Percentiles rank a stretch among this genome's conserved stretches.
Evolutionary conservation across 2,113 vertebrate genomes (phyloP).

Genomic region (Callithrix jacchus): DNA sequence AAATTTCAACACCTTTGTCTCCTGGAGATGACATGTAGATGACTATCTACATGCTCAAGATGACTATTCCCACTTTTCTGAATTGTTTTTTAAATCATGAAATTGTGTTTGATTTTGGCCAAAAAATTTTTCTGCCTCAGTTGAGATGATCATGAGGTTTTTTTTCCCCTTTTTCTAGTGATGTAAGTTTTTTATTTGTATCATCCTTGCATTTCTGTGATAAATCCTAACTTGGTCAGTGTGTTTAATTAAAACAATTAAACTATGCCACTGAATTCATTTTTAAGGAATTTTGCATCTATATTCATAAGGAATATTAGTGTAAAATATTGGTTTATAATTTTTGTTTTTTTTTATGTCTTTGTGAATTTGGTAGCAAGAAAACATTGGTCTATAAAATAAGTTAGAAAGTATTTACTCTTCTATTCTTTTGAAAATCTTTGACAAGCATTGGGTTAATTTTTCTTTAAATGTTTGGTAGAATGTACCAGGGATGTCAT

Average conservation of each 20-base stretch:
- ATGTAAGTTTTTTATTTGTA: neutral
- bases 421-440: neutral
- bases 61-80: neutral
- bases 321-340: neutral
- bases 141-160: neutral
- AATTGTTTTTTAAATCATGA: neutral
- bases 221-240: neutral
- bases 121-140: neutral
- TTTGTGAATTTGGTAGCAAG: neutral
- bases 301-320: neutral
- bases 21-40: too few relatives aligned
- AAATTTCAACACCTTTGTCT: too few relatives aligned
- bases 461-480: neutral
- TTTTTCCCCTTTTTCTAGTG: neutral
- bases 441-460: neutral
- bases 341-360: neutral
- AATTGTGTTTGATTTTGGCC: neutral
- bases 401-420: neutral
- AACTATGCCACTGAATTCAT: neutral
- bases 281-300: neutral
- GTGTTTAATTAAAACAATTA: too few relatives aligned
- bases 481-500: neutral
- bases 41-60: neutral
- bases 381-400: neutral
- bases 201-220: neutral